Base-by-base conservation (phyloP, 2,888 invertebrate genomes). In the Lamproptera curius region DNA sequence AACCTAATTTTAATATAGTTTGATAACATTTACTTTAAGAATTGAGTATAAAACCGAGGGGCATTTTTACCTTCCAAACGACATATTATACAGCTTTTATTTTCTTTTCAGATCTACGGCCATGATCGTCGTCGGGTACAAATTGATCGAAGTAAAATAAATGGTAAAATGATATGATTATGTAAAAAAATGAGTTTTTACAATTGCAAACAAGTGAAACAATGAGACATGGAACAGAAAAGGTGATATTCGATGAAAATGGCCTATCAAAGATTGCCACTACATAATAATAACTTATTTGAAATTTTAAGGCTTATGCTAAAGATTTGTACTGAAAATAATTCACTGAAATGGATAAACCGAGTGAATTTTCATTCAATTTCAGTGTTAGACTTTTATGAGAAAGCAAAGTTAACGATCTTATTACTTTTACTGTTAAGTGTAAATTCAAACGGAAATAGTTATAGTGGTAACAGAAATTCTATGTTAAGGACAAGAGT, bases 401-500 rank as follows among this genome's bases (percentile, higher is more conserved):
- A 37, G 20, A 48, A 51, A 31, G 26, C 35, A 10, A 47, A 51
- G 39, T 44, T 46, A 14, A 34, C 42, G 42, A 33, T 53, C 46
- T 10, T 86, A 16, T 61, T 81, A 58, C 66, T 83, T 53, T 62
- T 84, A 55, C 53, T 82, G 13, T 58, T 80, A 51, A 75, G 70
- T 55, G 75, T 77, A 41, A 70, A 71, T 56, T 76, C 79, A 36
- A 65, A 72, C 63, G 81, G 84, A 52, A 85, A 77, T 62, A 78
- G 76, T 59, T 84, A 79, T 54, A 69, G 67, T 56, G 74, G 75
- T 54, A 77, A 79, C 51, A 79, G 87, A 52, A 93, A 93, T 82
- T 92, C 92, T 41, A 92, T 94, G 75, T 78, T 93, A 56, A 92
- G 94, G 67, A 93, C 94, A 52, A 90, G 95, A 57, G 92, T 95